Base-by-base conservation (phyloP, 1,140 invertebrate genomes). In the Dendrolimus kikuchii region DNA sequence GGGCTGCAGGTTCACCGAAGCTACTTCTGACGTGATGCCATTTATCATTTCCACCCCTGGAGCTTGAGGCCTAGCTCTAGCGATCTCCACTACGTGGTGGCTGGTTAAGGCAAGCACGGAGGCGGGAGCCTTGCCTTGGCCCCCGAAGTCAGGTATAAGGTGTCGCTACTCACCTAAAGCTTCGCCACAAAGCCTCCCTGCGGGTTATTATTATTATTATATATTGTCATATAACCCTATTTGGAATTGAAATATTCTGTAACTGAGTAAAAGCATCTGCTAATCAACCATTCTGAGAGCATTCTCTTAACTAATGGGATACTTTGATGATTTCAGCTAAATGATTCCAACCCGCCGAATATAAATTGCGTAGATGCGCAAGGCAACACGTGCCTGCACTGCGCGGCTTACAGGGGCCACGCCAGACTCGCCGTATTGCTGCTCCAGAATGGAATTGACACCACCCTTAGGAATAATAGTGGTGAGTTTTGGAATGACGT, bases 331-430 rank as follows among this genome's bases (percentile, higher is more conserved):
- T 71, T 78, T 5, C 62, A 88, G 86, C 62, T 88, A 51, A 87
- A 69, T 50, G 60, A 66, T 43, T 64, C 84, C 3, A 79, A 78
- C 46, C 74, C 88, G 2, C 84, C 86, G 3, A 88, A 81, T 43
- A 88, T 88, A 38, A 88, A 89, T 67, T 86, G 86, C 55, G 78
- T 85, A 52, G 87, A 88, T 54, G 71, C 74, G 0, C 86, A 89
- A 63, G 93, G 93, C 5, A 94, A 94, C 78, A 91, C 92, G 5
- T 90, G 91, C 23, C 75, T 94, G 4, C 93, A 94, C 67, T 90
- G 90, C 59, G 91, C 91, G 6, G 89, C 92, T 4, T 91, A 92
- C 65, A 64, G 91, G 38, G 92, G 91, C 0, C 91, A 92, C 59
- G 90, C 90, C 44, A 88, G 92, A 60, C 85, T 90, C n/a, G 92